Conservation (phyloP, 2,113 vertebrate genomes). For the Hymenochirus boettgeri region DNA sequence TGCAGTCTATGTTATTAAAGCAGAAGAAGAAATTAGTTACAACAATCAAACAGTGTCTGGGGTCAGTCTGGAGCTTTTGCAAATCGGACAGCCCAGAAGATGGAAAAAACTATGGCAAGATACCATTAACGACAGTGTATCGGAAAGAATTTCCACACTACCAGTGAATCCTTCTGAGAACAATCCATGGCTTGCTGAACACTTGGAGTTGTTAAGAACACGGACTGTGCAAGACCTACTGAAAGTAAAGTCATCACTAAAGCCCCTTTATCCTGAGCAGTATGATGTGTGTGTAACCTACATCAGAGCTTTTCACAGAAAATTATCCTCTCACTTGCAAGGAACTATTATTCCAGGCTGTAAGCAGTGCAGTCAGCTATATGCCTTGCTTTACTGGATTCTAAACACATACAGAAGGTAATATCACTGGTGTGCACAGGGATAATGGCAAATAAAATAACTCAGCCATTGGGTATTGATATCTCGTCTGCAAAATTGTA, state of each 20-base stretch:
- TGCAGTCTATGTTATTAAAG: conserved; percentile 53
- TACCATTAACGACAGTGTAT: conserved; percentile 46
- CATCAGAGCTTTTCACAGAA: conserved; percentile 56
- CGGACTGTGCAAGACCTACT: conserved; percentile 50
- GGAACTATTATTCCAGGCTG: conserved; percentile 41
- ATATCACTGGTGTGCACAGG: conserved; percentile 13
- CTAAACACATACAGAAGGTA: conserved; percentile 64
- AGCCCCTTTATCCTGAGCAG: conserved; percentile 56
- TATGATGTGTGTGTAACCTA: conserved; percentile 58
- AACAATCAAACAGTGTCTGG: neutral
- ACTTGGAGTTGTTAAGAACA: conserved; percentile 52
- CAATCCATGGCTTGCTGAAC: conserved; percentile 44
- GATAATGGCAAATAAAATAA: too few relatives aligned
- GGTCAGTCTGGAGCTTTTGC: conserved; percentile 9
- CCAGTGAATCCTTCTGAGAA: conserved; percentile 27
- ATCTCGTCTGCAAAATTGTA: too few relatives aligned
- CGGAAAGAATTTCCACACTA: conserved; percentile 45
- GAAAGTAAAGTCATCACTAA: conserved; percentile 56
- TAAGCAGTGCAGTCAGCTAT: conserved; percentile 44
- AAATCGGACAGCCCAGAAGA: conserved; percentile 53
- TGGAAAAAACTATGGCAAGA: conserved; percentile 61
- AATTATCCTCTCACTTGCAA: conserved; percentile 58
- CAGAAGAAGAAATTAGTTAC: conserved; percentile 53
- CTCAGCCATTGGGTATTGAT: too few relatives aligned
- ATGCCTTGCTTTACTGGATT: conserved; percentile 60